Evolutionary conservation across 2,888 invertebrate genomes (phyloP), one percentile per base, ranked within the genome.

Genomic region (Liopterus haemorrhoidalis): DNA sequence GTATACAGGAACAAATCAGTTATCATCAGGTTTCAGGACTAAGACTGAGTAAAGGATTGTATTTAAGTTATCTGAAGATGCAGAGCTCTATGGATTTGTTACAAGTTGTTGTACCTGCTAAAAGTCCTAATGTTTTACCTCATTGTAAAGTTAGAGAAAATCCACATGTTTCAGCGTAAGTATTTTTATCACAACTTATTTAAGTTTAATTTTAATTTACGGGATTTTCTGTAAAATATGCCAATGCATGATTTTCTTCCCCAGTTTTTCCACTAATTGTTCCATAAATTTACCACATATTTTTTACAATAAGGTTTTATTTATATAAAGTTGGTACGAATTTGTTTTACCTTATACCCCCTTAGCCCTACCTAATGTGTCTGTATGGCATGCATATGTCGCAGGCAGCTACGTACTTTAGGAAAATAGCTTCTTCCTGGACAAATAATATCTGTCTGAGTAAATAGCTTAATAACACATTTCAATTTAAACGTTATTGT

Each of bases 41-140:
- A 41, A 85, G 85, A 57, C 69, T 97, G 36, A 76, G 83, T 2
- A 81, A 84, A 20, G 97, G 99, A 0, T 74, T 99, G 15, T 97
- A 99, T 70, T 72, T 99, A 54, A 92, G 95, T 25, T 99, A 96
- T 69, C 73, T 99, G 51, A 96, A 97, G 68, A 85, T 97, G 74
- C 91, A 93, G 64, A 92, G 92, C 55, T 94, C 95, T 2, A 91
- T 97, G 43, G 96, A 96, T 66, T 81, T 90, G 48, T 88, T 96
- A 32, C 84, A 92, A 59, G 84, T 97, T 6, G 85, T 97, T 32
- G 95, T 95, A 16, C 91, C 94, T 0, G 80, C 87, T 41, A 86
- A 89, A 60, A 82, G 89, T 2, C 97, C 97, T 3, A 97, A 95
- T 66, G 89, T 95, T 55, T 77, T 97, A 53, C 97, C 97, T 1